Conservation (phyloP, 2,888 invertebrate species). For the Zaprionus obscuricornis region DNA sequence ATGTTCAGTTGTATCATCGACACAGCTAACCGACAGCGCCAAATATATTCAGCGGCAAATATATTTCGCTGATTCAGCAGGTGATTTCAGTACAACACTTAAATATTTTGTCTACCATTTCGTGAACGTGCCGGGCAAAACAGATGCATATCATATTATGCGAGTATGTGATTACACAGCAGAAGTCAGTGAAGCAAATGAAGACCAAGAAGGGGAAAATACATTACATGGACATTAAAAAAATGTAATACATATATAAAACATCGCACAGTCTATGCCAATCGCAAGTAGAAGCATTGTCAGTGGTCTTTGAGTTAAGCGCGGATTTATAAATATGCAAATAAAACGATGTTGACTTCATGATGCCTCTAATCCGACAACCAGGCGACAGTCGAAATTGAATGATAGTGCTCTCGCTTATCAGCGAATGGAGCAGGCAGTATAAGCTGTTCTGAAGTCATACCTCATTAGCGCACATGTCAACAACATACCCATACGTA, state of each 20-base stretch:
- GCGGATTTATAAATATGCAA: constrained; percentile 64
- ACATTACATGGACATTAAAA: constrained; percentile 41
- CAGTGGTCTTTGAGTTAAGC: constrained; percentile 3
- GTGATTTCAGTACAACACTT: background rate
- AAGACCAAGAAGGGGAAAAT: constrained; percentile 11
- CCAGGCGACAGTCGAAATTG: constrained; percentile 40
- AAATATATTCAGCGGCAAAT: background rate
- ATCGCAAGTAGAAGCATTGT: constrained; percentile 25
- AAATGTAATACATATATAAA: constrained; percentile 56
- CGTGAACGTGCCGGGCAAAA: constrained; percentile 22
- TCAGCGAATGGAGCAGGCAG: constrained; percentile 26
- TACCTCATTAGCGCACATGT: constrained; percentile 63
- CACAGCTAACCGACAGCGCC: too few relatives aligned
- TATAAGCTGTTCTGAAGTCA: background rate
- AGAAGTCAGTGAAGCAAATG: constrained; percentile 14
- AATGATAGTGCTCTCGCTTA: constrained; percentile 58
- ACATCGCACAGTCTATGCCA: constrained; percentile 35
- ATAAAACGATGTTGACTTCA: constrained; percentile 55
- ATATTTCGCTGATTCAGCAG: background rate
- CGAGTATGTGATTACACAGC: constrained; percentile 40
- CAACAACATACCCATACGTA: constrained; percentile 43
- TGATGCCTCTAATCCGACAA: constrained; percentile 57
- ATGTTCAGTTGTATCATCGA: constrained; percentile 1
- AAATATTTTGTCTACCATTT: background rate
- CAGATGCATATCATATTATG: constrained; percentile 41